These are phyloP conservation scores for Apodemus sylvaticus DNA, from an alignment of 2,113 vertebrate species.

Conservation along the genomic window DNA sequence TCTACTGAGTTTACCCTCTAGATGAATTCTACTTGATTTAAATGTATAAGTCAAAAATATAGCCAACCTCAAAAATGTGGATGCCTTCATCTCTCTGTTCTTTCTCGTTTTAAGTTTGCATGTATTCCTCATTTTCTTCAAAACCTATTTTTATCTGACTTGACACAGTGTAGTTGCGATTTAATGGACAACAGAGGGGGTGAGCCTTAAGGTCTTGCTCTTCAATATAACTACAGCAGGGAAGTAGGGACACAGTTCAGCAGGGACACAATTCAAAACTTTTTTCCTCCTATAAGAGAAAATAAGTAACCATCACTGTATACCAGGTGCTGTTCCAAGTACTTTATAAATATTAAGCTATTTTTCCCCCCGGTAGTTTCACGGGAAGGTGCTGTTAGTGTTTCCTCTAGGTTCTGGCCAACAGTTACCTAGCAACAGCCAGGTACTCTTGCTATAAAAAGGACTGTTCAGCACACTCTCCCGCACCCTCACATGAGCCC, in stretches of 20 bases:
- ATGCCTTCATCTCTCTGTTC: not conserved
- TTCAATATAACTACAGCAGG: not conserved
- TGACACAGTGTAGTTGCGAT: not conserved
- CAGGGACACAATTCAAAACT: not conserved
- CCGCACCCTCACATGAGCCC: no score
- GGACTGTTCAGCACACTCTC: no score
- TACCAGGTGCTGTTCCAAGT: not conserved
- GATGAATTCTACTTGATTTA: conserved; percentile 9
- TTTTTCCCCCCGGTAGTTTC: conserved; percentile 1
- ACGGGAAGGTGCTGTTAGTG: not conserved
- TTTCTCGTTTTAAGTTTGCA: conserved; percentile 12
- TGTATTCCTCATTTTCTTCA: not conserved
- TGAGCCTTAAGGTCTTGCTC: not conserved
- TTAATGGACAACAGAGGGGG: not conserved
- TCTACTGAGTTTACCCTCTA: not conserved
- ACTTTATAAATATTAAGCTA: not conserved
- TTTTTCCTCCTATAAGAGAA: not conserved
- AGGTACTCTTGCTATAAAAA: no score
- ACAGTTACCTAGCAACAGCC: no score
- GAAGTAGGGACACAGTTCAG: not conserved
- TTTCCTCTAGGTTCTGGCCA: no score
- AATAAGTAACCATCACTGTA: not conserved
- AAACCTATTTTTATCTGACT: not conserved
- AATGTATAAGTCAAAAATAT: not conserved
- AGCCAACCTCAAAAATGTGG: not conserved